Base-by-base conservation (phyloP, 2,888 invertebrate genomes). In the Coelinius sp. region DNA sequence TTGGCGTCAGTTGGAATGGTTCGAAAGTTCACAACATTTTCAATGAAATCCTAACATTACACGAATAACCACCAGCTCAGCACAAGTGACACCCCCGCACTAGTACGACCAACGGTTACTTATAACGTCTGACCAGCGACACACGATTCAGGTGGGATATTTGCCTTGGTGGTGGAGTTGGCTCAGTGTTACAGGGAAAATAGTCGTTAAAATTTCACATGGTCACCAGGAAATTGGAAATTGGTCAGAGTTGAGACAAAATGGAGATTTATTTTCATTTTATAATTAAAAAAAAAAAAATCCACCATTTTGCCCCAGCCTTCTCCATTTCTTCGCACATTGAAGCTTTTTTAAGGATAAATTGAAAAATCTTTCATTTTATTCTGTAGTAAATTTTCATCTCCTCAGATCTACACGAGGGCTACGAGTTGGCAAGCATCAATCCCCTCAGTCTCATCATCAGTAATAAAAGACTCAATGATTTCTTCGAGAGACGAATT, bases 71-170 rank as follows among this genome's bases (percentile, higher is more conserved):
- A 74, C 76, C 68, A 74, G 63, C 73, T 76, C 73, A 14, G 79
- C 68, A 70, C 78, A 80, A 79, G 77, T 77, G 81, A 76, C 80
- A 80, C 78, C 80, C 81, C 79, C 78, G 79, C 78, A 81, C 81
- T 31, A 53, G 44, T 8, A 35, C 67, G 31, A 41, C n/a, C 56
- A 10, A 22, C 53, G 70, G 25, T 41, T 63, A 38, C n/a, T 41
- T 7, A 24, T 22, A n/a, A 35, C 38, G 63, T 38, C 56, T 56
- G 56, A 56, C 63, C 41, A 44, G 12, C 38, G 31, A 63, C 63
- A 63, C 41, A 41, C 63, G 41, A 63, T 63, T 38, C 41, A 63
- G 41, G 38, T 63, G 41, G 41, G 24, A 24, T 17, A 24, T 25
- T 53, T 77, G 74, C n/a, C n/a, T 38, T 41, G 52, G 59, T 56